Base-by-base conservation (phyloP, 1,140 invertebrate species). In the Mizuhopecten yessoensis region DNA sequence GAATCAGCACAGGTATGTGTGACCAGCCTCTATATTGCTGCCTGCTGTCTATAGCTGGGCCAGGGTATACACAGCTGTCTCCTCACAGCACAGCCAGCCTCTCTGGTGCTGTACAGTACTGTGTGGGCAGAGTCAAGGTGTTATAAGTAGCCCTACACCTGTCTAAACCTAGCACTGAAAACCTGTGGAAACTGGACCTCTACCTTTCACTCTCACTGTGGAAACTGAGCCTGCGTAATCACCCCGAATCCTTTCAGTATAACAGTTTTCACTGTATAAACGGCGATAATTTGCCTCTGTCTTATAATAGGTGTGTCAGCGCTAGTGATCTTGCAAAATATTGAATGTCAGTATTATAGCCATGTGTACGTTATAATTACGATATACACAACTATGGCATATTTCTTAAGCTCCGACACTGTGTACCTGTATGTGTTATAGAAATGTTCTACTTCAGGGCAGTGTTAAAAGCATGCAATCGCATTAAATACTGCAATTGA, bases 1-100 rank as follows among this genome's bases (percentile, higher is more conserved):
- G 57, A n/a, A n/a, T n/a, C n/a, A 75, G n/a, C 57, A 75, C 57
- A 75, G 57, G 57, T 75, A 75, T 75, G 9, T 75, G 57, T 75
- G 57, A 75, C 57, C 57, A 75, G 36, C 36, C 23, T n/a, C 15
- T 17, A 23, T 0, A 75, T 5, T 75, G 57, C 57, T 75, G 57
- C 57, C 57, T 75, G 13, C 36, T n/a, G 45, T 49, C 45, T 1
- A 75, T 75, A 75, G 57, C 57, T 75, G 11, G 5, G 11, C 9
- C 57, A 75, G 57, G 3, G 23, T 75, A 0, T 17, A 29, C 23
- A 29, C 23, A 29, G 57, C 36, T 39, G 13, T 39, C 36, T n/a
- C n/a, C n/a, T 13, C 5, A 39, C 36, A 39, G 36, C 36, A 39
- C 36, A n/a, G n/a, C n/a, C n/a, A n/a, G n/a, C n/a, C n/a, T n/a